Evolutionary conservation across 2,888 invertebrate genomes (phyloP).

Genomic region (Mycogona germanica): DNA sequence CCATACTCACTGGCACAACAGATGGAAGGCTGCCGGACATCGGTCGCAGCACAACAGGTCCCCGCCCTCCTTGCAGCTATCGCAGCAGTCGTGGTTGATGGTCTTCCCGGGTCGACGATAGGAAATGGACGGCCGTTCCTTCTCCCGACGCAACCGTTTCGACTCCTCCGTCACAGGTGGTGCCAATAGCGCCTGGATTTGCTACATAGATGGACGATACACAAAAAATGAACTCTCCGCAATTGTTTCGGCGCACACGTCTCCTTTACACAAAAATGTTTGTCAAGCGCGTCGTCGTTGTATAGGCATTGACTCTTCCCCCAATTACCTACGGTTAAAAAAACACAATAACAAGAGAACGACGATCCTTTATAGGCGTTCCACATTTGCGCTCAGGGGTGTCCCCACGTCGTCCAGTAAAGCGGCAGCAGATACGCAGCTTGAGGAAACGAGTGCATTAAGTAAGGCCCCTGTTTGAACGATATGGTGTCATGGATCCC

Average conservation of each 20-base stretch:
- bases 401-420: no score
- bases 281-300: not conserved
- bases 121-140: conserved; percentile 31
- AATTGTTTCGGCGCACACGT: not conserved
- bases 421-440: no score
- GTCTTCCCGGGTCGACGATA: conserved; percentile 32
- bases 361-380: no score
- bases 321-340: no score
- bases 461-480: no score
- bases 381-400: no score
- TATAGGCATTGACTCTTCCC: no score
- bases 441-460: no score
- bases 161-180: conserved; percentile 66
- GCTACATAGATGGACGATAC: conserved; percentile 40
- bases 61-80: conserved; percentile 88
- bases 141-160: conserved; percentile 38
- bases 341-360: no score
- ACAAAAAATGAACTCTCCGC: not conserved
- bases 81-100: conserved; percentile 77
- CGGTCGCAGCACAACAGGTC: conserved; percentile 91
- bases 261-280: not conserved
- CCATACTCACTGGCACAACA: conserved; percentile 74
- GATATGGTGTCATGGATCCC: no score
- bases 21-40: conserved; percentile 91
- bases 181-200: conserved; percentile 76